Evolutionary conservation across 2,113 vertebrate genomes (phyloP), one percentile per base, ranked within the genome.

Genomic region (Amphiprion percula): DNA sequence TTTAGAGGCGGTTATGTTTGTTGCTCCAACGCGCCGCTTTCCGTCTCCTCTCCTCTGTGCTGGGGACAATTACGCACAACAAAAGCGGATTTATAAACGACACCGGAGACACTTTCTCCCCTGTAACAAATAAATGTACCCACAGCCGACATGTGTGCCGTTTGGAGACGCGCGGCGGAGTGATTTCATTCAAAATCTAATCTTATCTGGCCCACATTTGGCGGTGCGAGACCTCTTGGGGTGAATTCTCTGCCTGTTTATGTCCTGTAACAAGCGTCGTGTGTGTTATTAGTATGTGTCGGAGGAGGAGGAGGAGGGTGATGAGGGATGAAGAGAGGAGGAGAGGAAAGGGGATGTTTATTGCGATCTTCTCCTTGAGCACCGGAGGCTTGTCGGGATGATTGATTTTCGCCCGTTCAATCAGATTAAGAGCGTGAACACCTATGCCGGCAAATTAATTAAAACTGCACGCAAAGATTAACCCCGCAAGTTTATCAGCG

Each of bases 341-440:
- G 4, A 0, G 21, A 10, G 10, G 58, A 55, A 8, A 59, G 39
- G 53, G 59, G 80, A 1, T 39, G 60, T 62, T 61, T 54, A 70
- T 69, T 28, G 56, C 9, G 49, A 53, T 64, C 16, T 70, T 75
- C 70, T 83, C 79, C 71, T 58, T 78, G 56, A 84, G 74, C 64
- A 52, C 80, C 63, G 16, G 21, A 53, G 70, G 74, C 64, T 71
- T 53, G 73, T 53, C 19, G 23, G 71, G 62, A 53, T 74, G 80
- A 88, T 85, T 81, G 87, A 89, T 87, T 77, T 77, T 59, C 50
- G 23, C 46, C 79, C 16, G 77, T 54, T 85, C 80, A 16, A 1
- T 73, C 84, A 76, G 74, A 85, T 79, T 65, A 79, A 7, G 54
- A 55, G 56, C 28, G 80, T 30, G 59, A 30, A 64, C 84, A 85